phyloP scores from a whole-genome alignment of 1,140 invertebrate species.

The Papilio machaon region DNA sequence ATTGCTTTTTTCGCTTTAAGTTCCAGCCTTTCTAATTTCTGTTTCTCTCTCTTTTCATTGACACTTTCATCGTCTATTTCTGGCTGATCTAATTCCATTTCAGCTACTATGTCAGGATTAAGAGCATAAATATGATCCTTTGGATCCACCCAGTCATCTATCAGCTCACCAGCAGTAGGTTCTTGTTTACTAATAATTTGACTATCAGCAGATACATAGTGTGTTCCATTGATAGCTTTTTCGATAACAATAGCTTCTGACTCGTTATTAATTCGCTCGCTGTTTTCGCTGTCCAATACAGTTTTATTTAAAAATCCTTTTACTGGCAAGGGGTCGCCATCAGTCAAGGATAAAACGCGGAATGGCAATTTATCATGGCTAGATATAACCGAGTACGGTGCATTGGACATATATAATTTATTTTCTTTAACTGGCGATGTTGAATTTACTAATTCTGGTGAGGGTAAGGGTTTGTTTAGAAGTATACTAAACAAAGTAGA shows the following conservation, averaged over 20 bases:
- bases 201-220: slow-evolving; percentile 53
- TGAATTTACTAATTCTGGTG: slow-evolving; percentile 21
- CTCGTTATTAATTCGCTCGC: slow-evolving; percentile 51
- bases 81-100: slow-evolving; percentile 72
- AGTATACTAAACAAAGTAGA: slow-evolving; percentile 57
- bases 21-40: slow-evolving; percentile 69
- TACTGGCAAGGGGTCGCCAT: slow-evolving; percentile 18
- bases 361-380: slow-evolving; percentile 54
- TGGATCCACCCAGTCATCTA: slow-evolving; percentile 68
- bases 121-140: slow-evolving; percentile 62
- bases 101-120: slow-evolving; percentile 66
- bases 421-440: slow-evolving; percentile 38
- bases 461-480: slow-evolving; percentile 57
- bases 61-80: slow-evolving; percentile 63
- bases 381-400: slow-evolving; percentile 63
- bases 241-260: slow-evolving; percentile 63
- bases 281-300: slow-evolving; percentile 62
- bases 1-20: slow-evolving; percentile 76
- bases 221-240: slow-evolving; percentile 63
- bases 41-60: slow-evolving; percentile 69
- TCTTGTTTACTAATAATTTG: slow-evolving; percentile 63
- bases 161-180: slow-evolving; percentile 55
- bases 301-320: slow-evolving; percentile 77
- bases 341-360: slow-evolving; percentile 54
- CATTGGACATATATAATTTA: slow-evolving; percentile 32